Conservation (phyloP, 2,797 vertebrate species). For the Pseudomugil gertrudae region DNA sequence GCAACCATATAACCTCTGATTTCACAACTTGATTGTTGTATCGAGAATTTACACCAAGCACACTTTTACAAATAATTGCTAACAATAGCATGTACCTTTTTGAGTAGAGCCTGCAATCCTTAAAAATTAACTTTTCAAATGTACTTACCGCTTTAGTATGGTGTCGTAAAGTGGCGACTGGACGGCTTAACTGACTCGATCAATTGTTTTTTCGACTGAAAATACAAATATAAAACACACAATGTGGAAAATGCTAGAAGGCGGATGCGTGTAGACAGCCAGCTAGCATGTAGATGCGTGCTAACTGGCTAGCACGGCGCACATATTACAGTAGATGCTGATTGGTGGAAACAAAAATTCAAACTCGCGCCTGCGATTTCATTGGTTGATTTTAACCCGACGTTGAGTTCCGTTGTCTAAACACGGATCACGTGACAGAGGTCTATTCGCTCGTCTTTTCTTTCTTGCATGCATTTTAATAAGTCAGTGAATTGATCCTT, state of each 20-base stretch:
- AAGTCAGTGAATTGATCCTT: no score
- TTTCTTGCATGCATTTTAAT: not conserved
- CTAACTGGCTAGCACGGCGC: not conserved
- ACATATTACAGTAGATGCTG: not conserved
- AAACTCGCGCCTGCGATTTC: conserved; percentile 61
- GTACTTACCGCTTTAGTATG: conserved; percentile 61
- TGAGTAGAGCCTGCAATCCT: not conserved
- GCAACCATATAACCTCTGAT: not conserved
- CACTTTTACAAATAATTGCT: conserved; percentile 29
- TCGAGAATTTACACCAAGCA: conserved; percentile 45
- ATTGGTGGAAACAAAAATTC: conserved; percentile 74
- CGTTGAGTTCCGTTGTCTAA: conserved; percentile 38
- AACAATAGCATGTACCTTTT: conserved; percentile 37
- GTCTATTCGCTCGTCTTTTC: fast-evolving
- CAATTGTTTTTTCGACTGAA: not conserved
- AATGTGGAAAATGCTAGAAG: not conserved
- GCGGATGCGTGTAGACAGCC: conserved; percentile 36
- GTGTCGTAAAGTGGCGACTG: not conserved
- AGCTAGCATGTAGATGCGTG: not conserved
- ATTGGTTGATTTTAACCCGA: conserved; percentile 53
- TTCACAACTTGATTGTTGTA: not conserved
- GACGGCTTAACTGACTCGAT: fast-evolving
- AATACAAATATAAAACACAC: not conserved
- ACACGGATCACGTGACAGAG: conserved; percentile 41
- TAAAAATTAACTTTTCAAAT: fast-evolving